Base-by-base conservation (phyloP, 2,888 invertebrate species). In the Spodoptera exigua region DNA sequence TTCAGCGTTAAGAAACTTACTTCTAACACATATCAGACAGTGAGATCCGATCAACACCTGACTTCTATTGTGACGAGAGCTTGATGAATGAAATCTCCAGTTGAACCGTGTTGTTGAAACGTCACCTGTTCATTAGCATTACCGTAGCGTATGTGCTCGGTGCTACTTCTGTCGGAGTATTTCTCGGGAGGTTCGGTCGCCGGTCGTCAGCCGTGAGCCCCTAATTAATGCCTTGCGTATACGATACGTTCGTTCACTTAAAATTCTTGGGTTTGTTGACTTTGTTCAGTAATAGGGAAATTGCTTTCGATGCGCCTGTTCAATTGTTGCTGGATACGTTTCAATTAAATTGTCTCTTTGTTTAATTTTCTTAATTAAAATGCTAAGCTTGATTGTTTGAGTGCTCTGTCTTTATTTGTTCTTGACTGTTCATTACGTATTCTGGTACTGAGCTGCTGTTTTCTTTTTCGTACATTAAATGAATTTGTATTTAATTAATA, bases 201-300 rank as follows among this genome's bases (percentile, higher is more conserved):
- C 5, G 46, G 56, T 54, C 48, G 56, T 39, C 27, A 27, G 27
- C 54, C 66, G 64, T 74, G 70, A 70, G 63, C 46, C 27, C 46
- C 37, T 79, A 73, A 73, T 79, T 76, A 78, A 78, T 73, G 58
- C 43, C 49, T 66, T 54, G 49, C 46, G 58, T 46, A 61, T 39
- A 57, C 71, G 64, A 70, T 65, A 61, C 55, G 59, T 73, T 57
- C 47, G 54, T 76, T 73, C 58, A 68, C 67, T 73, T 65, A 60
- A 67, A 51, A 58, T 62, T 72, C 60, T 67, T 51, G 44, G 35
- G 47, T 64, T 49, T 72, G 76, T 76, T 78, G 66, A 76, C 73
- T 71, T 67, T 68, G 43, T 52, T 43, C 52, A 43, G 46, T 62
- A 59, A 69, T 64, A 57, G 49, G 67, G 49, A 66, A 63, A 78